Conservation (phyloP, 2,113 vertebrate genomes). For the Paradoxurus hermaphroditus region DNA sequence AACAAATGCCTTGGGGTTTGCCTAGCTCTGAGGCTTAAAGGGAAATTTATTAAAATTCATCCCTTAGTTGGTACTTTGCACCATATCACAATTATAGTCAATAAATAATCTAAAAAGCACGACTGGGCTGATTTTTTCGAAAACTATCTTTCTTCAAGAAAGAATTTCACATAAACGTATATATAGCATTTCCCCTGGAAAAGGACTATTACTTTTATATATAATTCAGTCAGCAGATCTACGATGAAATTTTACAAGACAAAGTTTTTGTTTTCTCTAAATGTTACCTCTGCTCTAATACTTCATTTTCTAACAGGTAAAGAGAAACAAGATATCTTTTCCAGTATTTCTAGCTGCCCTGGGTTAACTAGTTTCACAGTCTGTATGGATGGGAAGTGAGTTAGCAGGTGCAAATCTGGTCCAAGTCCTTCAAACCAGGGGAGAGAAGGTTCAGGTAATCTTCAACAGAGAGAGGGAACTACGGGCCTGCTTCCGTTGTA, state of each 20-base stretch:
- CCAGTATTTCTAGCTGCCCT: background rate
- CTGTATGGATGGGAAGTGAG: background rate
- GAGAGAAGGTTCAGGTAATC: background rate
- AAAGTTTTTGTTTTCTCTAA: conserved; percentile 3
- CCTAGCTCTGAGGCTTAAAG: background rate
- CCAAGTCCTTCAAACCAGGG: background rate
- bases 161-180: background rate
- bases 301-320: conserved; percentile 4
- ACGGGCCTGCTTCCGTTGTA: background rate
- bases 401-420: background rate
- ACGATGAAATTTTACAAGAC: background rate
- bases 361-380: background rate
- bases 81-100: background rate
- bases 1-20: background rate
- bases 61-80: background rate
- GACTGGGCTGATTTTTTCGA: background rate
- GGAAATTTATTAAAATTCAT: background rate
- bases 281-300: background rate
- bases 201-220: background rate
- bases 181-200: background rate
- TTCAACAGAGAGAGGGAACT: background rate
- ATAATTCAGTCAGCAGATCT: background rate
- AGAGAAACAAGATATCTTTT: background rate
- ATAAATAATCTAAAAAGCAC: background rate
- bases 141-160: background rate